Conservation (phyloP, 35 echinoderm and acorn worm genomes). For the Heliocidaris erythrogramma region DNA sequence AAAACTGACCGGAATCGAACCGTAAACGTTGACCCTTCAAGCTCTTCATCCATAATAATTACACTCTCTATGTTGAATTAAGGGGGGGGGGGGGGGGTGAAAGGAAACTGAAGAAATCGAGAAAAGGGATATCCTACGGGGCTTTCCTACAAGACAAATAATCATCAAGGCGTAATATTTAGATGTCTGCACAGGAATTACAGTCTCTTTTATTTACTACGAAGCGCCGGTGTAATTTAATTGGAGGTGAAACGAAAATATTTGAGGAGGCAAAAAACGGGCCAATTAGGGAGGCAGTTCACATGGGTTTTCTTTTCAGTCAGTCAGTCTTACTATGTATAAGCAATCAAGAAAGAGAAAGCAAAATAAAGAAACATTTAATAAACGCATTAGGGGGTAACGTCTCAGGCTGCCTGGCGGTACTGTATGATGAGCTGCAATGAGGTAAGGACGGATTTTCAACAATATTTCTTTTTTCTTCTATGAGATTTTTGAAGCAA, state of each 20-base stretch:
- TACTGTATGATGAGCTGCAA: no score
- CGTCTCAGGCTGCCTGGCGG: no score
- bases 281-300: neutral
- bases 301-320: neutral
- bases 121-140: neutral
- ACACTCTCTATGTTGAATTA: neutral
- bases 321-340: neutral
- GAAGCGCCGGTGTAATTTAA: neutral
- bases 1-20: no score
- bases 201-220: neutral
- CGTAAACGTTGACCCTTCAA: neutral
- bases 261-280: neutral
- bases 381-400: no score
- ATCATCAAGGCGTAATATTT: neutral
- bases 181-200: neutral
- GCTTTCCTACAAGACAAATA: neutral
- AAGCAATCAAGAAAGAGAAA: neutral
- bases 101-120: neutral
- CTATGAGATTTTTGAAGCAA: neutral
- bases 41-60: neutral
- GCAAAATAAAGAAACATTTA: neutral
- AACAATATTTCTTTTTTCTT: no score
- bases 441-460: no score
- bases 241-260: neutral
- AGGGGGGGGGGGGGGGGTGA: neutral